phyloP scores from a whole-genome alignment of 2,888 invertebrate species.

The Ectemnius cavifrons region DNA sequence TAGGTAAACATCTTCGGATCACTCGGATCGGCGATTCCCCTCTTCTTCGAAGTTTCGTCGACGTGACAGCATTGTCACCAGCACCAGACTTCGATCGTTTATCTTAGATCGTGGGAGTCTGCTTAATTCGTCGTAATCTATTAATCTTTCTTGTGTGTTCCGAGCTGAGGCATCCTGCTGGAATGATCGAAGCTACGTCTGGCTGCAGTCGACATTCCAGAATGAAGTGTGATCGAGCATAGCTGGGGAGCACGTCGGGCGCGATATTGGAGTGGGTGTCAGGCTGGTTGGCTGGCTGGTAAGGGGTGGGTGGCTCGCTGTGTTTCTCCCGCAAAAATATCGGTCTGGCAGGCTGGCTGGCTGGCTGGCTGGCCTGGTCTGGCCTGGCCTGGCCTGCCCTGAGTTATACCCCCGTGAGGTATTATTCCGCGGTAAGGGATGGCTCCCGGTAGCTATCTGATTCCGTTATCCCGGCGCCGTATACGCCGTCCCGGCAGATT shows the following conservation, averaged over 20 bases:
- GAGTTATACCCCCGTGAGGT: slow-evolving; percentile 67
- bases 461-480: slow-evolving; percentile 63
- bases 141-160: not conserved
- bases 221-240: no score
- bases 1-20: slow-evolving; percentile 64
- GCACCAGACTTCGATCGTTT: slow-evolving; percentile 15
- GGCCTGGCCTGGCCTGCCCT: slow-evolving; percentile 20
- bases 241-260: not conserved
- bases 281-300: not conserved
- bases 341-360: slow-evolving; percentile 44
- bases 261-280: slow-evolving; percentile 1
- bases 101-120: not conserved
- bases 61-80: not conserved
- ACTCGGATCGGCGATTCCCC: slow-evolving; percentile 17
- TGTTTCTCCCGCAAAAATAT: slow-evolving; percentile 59
- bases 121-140: not conserved
- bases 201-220: no score
- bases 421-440: slow-evolving; percentile 66
- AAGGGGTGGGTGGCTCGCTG: slow-evolving; percentile 18
- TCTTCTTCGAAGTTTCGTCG: slow-evolving; percentile 18
- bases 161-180: no score
- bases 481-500: slow-evolving; percentile 39
- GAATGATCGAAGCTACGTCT: no score
- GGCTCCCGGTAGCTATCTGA: slow-evolving; percentile 63
- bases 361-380: no score